These are phyloP conservation scores for Prosopocoilus inquinatus DNA, from an alignment of 2,888 invertebrate species.

Conservation along the genomic window DNA sequence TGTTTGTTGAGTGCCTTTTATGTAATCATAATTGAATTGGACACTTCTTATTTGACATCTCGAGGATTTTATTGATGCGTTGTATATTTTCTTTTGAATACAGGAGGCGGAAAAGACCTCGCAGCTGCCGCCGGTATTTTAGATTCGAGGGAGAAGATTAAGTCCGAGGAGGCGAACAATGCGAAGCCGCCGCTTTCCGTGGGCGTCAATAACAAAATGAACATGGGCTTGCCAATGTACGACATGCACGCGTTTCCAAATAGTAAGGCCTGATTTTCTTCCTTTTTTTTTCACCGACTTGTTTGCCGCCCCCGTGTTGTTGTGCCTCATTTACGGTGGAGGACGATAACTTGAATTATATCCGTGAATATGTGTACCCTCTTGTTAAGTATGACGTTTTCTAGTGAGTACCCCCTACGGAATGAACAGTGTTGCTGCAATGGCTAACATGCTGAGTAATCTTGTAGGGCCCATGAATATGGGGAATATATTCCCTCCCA, in stretches of 20 bases:
- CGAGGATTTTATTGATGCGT: slow-evolving; percentile 1
- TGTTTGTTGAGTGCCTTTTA: too few species aligned
- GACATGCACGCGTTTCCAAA: slow-evolving; percentile 50
- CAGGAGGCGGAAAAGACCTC: slow-evolving; percentile 83
- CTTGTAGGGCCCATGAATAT: slow-evolving; percentile 48
- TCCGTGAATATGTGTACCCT: neutral
- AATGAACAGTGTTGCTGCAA: slow-evolving; percentile 51
- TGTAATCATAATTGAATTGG: too few species aligned
- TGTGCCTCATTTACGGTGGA: too few species aligned
- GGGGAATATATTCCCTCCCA: slow-evolving; percentile 42
- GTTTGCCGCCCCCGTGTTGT: too few species aligned
- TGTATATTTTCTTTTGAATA: slow-evolving; percentile 8
- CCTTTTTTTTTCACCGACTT: neutral
- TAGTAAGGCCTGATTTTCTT: slow-evolving; percentile 21
- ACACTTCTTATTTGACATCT: neutral
- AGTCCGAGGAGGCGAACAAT: slow-evolving; percentile 48
- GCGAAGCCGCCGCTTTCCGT: slow-evolving; percentile 34
- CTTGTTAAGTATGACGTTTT: slow-evolving; percentile 13
- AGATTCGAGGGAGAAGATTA: slow-evolving; percentile 40
- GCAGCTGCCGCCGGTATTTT: slow-evolving; percentile 71
- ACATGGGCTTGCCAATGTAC: slow-evolving; percentile 53
- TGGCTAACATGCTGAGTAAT: slow-evolving; percentile 53
- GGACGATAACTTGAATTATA: neutral
- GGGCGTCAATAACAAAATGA: slow-evolving; percentile 45
- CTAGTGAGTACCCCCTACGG: slow-evolving; percentile 30